A percentile compares a stretch with the other conserved stretches of the same genome.
These are phyloP conservation scores for Phalloptychus januarius DNA, from an alignment of 2,797 vertebrate species.

Conservation along the genomic window DNA sequence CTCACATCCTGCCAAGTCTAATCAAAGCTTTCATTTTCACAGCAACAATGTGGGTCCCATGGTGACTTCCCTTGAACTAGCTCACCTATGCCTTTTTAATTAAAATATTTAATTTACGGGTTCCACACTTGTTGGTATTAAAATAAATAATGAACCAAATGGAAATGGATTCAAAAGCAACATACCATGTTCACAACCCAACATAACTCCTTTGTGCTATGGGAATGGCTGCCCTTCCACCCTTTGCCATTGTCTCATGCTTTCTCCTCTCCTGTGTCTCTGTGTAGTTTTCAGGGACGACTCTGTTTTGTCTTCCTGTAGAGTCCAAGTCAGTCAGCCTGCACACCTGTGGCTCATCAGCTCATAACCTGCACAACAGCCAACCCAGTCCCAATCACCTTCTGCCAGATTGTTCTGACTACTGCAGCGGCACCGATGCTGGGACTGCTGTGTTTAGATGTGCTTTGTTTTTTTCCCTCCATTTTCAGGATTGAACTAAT, in stretches of 20 bases:
- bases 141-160: not conserved
- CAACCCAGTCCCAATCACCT: not conserved
- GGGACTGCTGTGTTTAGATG: not conserved
- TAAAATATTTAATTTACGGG: constrained; percentile 42
- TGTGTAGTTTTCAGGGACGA: not conserved
- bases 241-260: too few species aligned
- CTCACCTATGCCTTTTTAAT: constrained; percentile 24
- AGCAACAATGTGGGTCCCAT: constrained; percentile 11
- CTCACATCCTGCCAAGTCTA: constrained; percentile 21
- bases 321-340: constrained; percentile 2
- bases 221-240: not conserved
- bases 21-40: constrained; percentile 28
- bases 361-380: constrained; percentile 12
- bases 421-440: constrained; percentile 1
- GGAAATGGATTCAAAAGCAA: not conserved
- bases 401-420: constrained; percentile 7
- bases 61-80: not conserved
- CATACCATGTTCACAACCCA: not conserved
- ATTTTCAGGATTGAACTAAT: constrained; percentile 1
- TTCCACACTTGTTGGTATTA: constrained; percentile 1
- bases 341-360: constrained; percentile 21
- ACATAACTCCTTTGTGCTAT: not conserved
- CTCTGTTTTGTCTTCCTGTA: not conserved
- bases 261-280: not conserved
- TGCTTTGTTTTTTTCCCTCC: too few species aligned